Conservation (phyloP, 2,888 invertebrate genomes). For the Dasypolia templi region DNA sequence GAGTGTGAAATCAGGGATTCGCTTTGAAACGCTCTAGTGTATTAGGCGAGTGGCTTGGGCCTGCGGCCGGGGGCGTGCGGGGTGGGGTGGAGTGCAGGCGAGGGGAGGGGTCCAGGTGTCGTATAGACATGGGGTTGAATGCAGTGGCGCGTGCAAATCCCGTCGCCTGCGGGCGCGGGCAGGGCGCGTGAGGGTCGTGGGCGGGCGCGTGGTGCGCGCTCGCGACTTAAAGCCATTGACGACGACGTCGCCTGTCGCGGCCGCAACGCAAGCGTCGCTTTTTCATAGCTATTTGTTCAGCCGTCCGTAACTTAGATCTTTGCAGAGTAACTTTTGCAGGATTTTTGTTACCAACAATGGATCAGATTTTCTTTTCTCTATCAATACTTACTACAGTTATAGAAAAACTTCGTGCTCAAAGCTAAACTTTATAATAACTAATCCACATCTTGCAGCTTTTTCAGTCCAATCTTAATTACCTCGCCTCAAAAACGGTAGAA, state of each 20-base stretch:
- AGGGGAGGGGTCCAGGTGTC: conserved; percentile 24
- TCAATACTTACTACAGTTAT: neutral
- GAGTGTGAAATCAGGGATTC: conserved; percentile 81
- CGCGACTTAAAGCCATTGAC: conserved; percentile 27
- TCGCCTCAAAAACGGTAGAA: neutral
- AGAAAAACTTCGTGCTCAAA: neutral
- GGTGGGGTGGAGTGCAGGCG: neutral
- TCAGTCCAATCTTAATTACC: neutral
- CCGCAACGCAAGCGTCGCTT: conserved; percentile 24
- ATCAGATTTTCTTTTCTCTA: neutral
- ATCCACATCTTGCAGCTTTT: neutral
- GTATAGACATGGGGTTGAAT: conserved; percentile 39
- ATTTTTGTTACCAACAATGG: neutral
- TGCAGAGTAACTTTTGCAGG: conserved; percentile 1
- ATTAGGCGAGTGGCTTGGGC: conserved; percentile 69
- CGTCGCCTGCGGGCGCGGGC: conserved; percentile 12
- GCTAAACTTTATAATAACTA: neutral
- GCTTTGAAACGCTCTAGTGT: conserved; percentile 74
- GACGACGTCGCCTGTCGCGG: conserved; percentile 21
- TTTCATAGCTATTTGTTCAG: conserved; percentile 28
- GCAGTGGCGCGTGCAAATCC: conserved; percentile 51
- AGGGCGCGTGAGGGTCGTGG: neutral
- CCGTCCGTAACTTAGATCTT: conserved; percentile 16
- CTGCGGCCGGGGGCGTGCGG: conserved; percentile 6
- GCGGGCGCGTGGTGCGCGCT: neutral